phyloP scores from a whole-genome alignment of 2,113 vertebrate species.

The Sinocyclocheilus grahami region DNA sequence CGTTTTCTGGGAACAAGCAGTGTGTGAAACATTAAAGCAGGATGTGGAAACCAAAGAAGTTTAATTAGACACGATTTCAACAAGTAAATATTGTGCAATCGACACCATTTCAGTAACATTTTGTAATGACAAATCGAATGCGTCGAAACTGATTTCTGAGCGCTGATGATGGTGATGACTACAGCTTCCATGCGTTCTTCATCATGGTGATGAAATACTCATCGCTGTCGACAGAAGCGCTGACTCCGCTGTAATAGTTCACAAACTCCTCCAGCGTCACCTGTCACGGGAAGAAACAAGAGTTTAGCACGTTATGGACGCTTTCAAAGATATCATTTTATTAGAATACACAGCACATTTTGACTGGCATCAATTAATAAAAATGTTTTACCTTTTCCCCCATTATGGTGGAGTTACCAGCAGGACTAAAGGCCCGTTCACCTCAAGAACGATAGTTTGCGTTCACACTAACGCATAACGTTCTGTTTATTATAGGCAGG shows the following conservation, averaged over 20 bases:
- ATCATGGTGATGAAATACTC: conserved; percentile 77
- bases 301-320: not conserved
- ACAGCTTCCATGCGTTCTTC: conserved; percentile 74
- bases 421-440: too few relatives aligned
- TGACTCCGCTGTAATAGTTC: conserved; percentile 78
- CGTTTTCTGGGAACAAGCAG: not conserved
- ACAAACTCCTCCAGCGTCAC: conserved; percentile 76
- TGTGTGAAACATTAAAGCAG: not conserved
- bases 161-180: conserved; percentile 23
- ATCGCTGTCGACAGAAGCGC: conserved; percentile 73
- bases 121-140: not conserved
- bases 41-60: not conserved
- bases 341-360: too few relatives aligned
- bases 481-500: too few relatives aligned
- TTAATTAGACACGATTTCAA: conserved; percentile 22
- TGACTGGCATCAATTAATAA: too few relatives aligned
- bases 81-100: not conserved
- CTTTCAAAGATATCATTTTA: not conserved
- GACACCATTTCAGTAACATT: not conserved
- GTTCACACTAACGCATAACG: too few relatives aligned
- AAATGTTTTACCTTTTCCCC: too few relatives aligned
- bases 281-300: conserved; percentile 51
- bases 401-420: too few relatives aligned
- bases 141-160: not conserved
- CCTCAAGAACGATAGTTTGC: too few relatives aligned